Evolutionary conservation across 2,888 invertebrate species (phyloP), one percentile per base, ranked within the genome.

Genomic region (Polyommatus icarus): DNA sequence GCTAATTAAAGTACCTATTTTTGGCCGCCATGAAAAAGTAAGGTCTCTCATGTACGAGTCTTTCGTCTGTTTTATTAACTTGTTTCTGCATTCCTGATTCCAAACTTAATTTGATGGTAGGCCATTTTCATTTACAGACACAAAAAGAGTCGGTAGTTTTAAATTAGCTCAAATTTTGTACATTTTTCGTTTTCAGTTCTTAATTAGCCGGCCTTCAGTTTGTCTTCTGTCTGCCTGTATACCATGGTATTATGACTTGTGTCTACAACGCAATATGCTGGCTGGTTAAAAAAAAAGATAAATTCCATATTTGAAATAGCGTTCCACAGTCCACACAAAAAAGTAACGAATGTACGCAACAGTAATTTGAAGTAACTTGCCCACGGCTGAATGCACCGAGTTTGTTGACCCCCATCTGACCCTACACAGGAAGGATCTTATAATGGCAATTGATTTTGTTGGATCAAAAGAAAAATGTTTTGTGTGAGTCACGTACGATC

Each of bases 401-500:
- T 89, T 89, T 87, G 87, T 88, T 85, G 91, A 91, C 91, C 92
- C 85, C 84, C 85, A 85, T 85, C 85, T 88, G 90, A 88, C 89
- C 90, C 85, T 80, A 81, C 79, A 75, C 79, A 75, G 76, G 86
- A 86, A 89, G 88, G 89, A 90, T 89, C 90, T 90, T 90, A 88
- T 87, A 87, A 89, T 87, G 87, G 86, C 89, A 87, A 88, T 85
- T 84, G 83, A 83, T 87, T 87, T 50, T 24, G 73, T 73, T 24
- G 75, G 75, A 54, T 75, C 75, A 75, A 50, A 75, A 75, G 50
- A 72, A 72, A 75, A 50, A 75, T 75, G 75, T 75, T 75, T 75
- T 54, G 54, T 75, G 50, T 50, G 75, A 75, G 75, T 75, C 75
- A 75, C 75, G 75, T 75, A 75, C 40, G 67, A 67, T 75, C 50